Evolutionary conservation across 2,113 vertebrate genomes (phyloP), one percentile per base, ranked within the genome.

Genomic region (Neofelis nebulosa): DNA sequence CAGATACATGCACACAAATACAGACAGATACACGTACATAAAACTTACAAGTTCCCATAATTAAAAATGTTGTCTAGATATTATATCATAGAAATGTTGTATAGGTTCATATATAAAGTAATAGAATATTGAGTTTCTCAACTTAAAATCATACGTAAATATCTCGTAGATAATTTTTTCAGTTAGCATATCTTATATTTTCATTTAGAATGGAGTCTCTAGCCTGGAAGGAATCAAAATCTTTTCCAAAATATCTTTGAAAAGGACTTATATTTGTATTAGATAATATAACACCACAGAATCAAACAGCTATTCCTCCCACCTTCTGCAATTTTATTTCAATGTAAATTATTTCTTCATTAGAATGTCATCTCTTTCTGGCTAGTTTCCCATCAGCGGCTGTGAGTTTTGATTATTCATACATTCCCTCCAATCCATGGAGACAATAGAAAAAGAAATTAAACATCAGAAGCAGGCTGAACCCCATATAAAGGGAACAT

Each of bases 331-430:
- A 79, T 94, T 89, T 89, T 92, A 52, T 93, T 94, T 92, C 33
- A 55, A 41, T 83, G 45, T n/a, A 65, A 97, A 83, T 92, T 68
- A 31, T 92, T 94, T 96, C 29, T 95, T 94, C 48, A 89, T 83
- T 92, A 90, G 18, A 93, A 12, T 83, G 12, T 31, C 48, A 94
- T 57, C 82, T 82, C 21, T 90, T 83, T 92, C 33, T 86, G 87
- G 21, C 68, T 33, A 66, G 25, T 87, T 94, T 92, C 65, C 55
- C 61, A 94, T n/a, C 19, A 79, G 33, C 6, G 89, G n/a, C 41
- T 95, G 5, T 93, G 78, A 94, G 41, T 95, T 90, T 41, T 84
- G 50, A 84, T 89, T 73, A 92, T 80, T 95, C 55, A 84, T 91
- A 88, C 55, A 2, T 85, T 95, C 13, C 33, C 13, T 65, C 41